Evolutionary conservation across 1,140 invertebrate species (phyloP).

Genomic region (Episyrphus balteatus): DNA sequence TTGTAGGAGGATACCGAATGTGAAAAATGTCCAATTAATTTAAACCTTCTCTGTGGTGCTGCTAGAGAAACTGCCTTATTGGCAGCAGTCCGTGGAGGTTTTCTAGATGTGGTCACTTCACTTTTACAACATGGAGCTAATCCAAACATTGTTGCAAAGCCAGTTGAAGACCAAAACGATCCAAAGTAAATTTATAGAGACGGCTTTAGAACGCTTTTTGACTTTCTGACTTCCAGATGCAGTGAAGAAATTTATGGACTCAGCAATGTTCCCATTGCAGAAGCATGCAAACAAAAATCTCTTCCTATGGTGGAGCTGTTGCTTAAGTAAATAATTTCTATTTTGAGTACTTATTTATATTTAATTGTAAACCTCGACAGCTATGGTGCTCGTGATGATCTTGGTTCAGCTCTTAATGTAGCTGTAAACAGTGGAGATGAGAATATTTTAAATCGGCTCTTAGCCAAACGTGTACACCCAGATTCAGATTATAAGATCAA

Average conservation of each 20-base stretch:
- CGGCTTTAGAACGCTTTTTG: not conserved
- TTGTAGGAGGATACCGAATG: constrained; percentile 39
- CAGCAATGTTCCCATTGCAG: constrained; percentile 49
- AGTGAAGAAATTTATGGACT: constrained; percentile 36
- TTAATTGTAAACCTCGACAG: constrained; percentile 4
- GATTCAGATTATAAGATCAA: constrained; percentile 83
- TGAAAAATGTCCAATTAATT: constrained; percentile 54
- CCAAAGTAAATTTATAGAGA: constrained; percentile 24
- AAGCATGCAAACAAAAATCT: constrained; percentile 59
- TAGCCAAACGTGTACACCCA: constrained; percentile 52
- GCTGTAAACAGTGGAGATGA: constrained; percentile 28
- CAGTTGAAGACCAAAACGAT: constrained; percentile 39
- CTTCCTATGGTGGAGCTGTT: constrained; percentile 55
- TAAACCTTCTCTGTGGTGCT: constrained; percentile 61
- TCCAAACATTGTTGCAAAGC: constrained; percentile 51
- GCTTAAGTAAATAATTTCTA: constrained; percentile 42
- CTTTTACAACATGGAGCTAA: constrained; percentile 64
- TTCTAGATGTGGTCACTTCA: constrained; percentile 59
- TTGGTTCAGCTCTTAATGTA: constrained; percentile 60
- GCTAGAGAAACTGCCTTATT: constrained; percentile 61
- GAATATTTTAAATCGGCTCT: constrained; percentile 20
- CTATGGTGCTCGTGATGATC: constrained; percentile 78
- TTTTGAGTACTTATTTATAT: constrained; percentile 1
- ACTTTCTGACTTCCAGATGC: constrained; percentile 5
- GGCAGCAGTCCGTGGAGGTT: constrained; percentile 63